Conservation (phyloP, 1,140 invertebrate genomes). For the Potamilus streckersoni region DNA sequence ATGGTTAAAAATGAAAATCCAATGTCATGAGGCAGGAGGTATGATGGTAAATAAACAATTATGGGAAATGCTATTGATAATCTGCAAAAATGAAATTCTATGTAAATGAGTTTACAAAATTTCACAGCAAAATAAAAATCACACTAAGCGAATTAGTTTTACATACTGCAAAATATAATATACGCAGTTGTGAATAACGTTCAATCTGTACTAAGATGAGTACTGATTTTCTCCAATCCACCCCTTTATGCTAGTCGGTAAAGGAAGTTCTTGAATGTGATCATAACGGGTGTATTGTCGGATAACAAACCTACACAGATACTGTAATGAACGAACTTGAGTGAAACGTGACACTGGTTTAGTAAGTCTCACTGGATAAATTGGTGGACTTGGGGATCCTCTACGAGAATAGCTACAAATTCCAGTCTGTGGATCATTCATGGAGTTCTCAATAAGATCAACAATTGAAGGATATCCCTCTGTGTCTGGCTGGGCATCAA, state of each 20-base stretch:
- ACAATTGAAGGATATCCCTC: conserved; percentile 77
- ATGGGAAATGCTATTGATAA: too few species aligned
- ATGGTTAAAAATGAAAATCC: too few species aligned
- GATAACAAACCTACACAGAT: conserved; percentile 83
- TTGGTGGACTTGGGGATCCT: conserved; percentile 75
- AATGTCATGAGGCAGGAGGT: too few species aligned
- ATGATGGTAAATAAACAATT: too few species aligned
- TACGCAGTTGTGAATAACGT: too few species aligned
- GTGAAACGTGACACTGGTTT: conserved; percentile 83
- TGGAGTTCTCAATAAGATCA: conserved; percentile 79
- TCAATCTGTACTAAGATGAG: conserved; percentile 25
- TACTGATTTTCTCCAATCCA: conserved; percentile 70
- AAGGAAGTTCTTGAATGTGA: conserved; percentile 79
- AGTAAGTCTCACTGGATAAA: conserved; percentile 80
- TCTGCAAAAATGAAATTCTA: too few species aligned
- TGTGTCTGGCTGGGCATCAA: conserved; percentile 76
- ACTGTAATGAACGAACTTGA: conserved; percentile 79
- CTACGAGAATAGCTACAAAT: conserved; percentile 82
- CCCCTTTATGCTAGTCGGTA: conserved; percentile 77
- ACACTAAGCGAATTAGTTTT: too few species aligned
- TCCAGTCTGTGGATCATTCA: conserved; percentile 76
- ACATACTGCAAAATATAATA: too few species aligned
- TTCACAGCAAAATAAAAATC: too few species aligned
- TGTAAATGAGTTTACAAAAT: too few species aligned
- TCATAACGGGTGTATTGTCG: conserved; percentile 78